Evolutionary conservation across 2,888 invertebrate genomes (phyloP).

Genomic region (Catotricha subobsoleta): DNA sequence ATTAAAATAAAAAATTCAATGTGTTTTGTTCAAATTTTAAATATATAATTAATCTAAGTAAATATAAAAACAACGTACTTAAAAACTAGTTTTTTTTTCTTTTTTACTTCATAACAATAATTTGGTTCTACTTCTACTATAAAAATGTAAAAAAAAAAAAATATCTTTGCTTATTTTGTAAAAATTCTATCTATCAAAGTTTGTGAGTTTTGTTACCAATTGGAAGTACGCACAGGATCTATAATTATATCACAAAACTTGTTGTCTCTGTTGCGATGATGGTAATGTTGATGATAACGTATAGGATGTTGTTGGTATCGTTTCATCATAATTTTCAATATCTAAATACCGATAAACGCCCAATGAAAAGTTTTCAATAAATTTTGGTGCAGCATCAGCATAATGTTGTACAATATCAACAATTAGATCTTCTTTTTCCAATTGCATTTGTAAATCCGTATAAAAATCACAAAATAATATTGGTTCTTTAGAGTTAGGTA

Average conservation of each 20-base stretch:
- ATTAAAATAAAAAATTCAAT: not conserved
- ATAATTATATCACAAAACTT: too few relatives aligned
- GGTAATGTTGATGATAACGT: too few relatives aligned
- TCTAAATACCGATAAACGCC: conserved; percentile 18
- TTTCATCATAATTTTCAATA: conserved; percentile 12
- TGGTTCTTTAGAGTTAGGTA: conserved; percentile 22
- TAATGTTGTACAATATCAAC: conserved; percentile 13
- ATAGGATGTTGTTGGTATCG: not conserved
- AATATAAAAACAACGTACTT: too few relatives aligned
- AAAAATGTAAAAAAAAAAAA: not conserved
- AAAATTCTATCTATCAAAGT: not conserved
- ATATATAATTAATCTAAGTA: too few relatives aligned
- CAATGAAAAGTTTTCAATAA: conserved; percentile 3
- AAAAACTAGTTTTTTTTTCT: too few relatives aligned
- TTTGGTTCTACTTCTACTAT: not conserved
- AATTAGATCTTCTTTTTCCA: conserved; percentile 25
- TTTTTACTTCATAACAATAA: not conserved
- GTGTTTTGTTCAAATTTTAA: too few relatives aligned
- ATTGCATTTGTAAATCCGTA: conserved; percentile 26
- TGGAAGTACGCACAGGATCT: too few relatives aligned
- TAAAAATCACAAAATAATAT: conserved; percentile 28
- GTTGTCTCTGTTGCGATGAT: too few relatives aligned
- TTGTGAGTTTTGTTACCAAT: not conserved
- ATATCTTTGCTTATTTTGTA: not conserved
- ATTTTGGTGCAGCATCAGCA: conserved; percentile 2